Percentiles rank a stretch among this genome's conserved stretches.
Conservation (phyloP, 2,888 invertebrate species). For the Aplocera efformata region DNA sequence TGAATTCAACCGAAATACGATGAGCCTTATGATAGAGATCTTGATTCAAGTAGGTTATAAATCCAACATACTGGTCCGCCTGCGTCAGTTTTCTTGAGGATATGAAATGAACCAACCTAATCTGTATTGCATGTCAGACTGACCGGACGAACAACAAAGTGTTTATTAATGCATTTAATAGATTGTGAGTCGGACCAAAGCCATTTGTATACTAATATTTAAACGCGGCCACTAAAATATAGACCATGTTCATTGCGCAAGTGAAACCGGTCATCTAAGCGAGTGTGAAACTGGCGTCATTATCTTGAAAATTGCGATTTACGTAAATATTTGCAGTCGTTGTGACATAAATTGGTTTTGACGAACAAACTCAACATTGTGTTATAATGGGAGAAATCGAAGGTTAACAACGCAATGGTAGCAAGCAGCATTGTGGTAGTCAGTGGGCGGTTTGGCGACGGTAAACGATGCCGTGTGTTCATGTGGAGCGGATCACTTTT, state of each 20-base stretch:
- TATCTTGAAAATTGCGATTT: conserved; percentile 36
- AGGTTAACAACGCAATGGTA: conserved; percentile 56
- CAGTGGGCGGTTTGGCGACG: conserved; percentile 37
- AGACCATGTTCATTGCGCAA: conserved; percentile 39
- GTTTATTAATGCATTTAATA: conserved; percentile 40
- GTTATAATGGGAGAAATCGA: conserved; percentile 66
- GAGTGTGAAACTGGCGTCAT: conserved; percentile 36
- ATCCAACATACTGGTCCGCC: conserved; percentile 15
- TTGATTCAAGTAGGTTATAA: conserved; percentile 20
- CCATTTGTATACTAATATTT: conserved; percentile 43
- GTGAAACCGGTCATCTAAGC: conserved; percentile 31
- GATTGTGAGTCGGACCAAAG: conserved; percentile 24
- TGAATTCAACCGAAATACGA: background rate
- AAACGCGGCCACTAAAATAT: conserved; percentile 34
- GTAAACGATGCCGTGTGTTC: conserved; percentile 20
- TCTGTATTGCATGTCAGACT: conserved; percentile 24
- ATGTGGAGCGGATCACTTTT: too few relatives aligned
- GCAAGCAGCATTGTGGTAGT: conserved; percentile 38
- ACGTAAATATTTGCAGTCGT: conserved; percentile 41
- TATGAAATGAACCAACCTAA: conserved; percentile 21
- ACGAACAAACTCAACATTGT: conserved; percentile 53
- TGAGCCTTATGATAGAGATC: conserved; percentile 1
- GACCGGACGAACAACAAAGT: conserved; percentile 37
- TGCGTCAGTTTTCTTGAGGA: conserved; percentile 10
- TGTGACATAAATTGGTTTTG: conserved; percentile 50